Percentiles rank a stretch among this genome's conserved stretches.
These are phyloP conservation scores for Drosophila affinis DNA, from an alignment of 2,888 invertebrate species.

Conservation along the genomic window DNA sequence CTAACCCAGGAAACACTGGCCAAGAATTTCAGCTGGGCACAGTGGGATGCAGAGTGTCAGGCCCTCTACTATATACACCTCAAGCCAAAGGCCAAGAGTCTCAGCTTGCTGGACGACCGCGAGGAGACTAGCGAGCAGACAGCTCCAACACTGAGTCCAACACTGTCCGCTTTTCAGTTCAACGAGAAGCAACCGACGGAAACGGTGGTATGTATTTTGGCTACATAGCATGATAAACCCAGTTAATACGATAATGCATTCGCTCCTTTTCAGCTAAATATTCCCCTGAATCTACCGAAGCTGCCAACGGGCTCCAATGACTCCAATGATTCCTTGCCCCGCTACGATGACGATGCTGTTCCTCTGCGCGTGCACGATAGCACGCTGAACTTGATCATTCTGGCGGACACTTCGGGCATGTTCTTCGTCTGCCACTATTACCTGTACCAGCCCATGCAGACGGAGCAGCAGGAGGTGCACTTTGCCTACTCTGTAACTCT, in stretches of 20 bases:
- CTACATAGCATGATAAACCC: too few species aligned
- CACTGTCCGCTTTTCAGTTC: constrained; percentile 92
- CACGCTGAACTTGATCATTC: constrained; percentile 90
- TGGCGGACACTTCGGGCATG: constrained; percentile 89
- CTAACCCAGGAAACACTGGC: constrained; percentile 86
- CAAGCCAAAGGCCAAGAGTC: constrained; percentile 88
- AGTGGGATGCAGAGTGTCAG: constrained; percentile 90
- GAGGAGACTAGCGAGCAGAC: constrained; percentile 84
- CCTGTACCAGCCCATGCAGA: constrained; percentile 88
- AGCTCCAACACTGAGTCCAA: constrained; percentile 87
- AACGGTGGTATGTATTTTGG: constrained; percentile 88
- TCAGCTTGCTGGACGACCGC: constrained; percentile 87
- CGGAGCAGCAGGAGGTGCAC: constrained; percentile 86
- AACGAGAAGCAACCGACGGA: constrained; percentile 94
- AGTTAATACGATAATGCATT: too few species aligned
- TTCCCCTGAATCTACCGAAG: constrained; percentile 92
- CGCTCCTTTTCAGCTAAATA: constrained; percentile 87
- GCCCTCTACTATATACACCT: constrained; percentile 93
- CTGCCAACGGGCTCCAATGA: constrained; percentile 84
- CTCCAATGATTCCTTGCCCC: constrained; percentile 60
- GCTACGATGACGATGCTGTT: constrained; percentile 92
- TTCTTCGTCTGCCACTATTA: constrained; percentile 93
- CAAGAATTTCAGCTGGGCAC: constrained; percentile 92
- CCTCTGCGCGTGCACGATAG: constrained; percentile 92
- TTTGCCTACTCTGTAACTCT: constrained; percentile 93